Evolutionary conservation across 1,140 invertebrate genomes (phyloP), one percentile per base, ranked within the genome.

Genomic region (Panonychus citri): DNA sequence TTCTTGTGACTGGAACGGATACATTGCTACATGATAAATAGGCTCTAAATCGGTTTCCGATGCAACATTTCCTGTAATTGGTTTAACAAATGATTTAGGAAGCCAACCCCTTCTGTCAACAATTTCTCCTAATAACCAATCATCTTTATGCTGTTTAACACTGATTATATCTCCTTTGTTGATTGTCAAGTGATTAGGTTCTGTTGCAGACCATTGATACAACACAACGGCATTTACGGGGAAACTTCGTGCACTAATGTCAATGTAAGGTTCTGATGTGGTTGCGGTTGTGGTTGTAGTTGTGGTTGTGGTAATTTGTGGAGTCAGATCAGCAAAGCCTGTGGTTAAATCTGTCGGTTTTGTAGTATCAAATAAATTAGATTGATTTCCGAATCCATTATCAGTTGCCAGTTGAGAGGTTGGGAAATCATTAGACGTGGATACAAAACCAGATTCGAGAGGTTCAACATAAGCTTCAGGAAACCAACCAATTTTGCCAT

Each of bases 11-110:
- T 81, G 65, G 59, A 76, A 78, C 28, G 65, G 64, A 64, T 73
- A 78, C 57, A 75, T 66, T 40, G 85, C 79, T 52, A 88, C 77
- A 67, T 87, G 90, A 70, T 82, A 85, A 65, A 84, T 82, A 62
- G 57, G 51, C 12, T 51, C 49, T 17, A 24, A 30, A 15, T 51
- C 49, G 8, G 17, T 51, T 25, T 54, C 54, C 25, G 28, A 46
- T 15, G 37, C 21, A 46, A 46, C 27, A 51, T 43, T 48, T 58
- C 37, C 50, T 10, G 25, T 26, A 17, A 19, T 24, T n/a, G 43
- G 43, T 24, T 46, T 50, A 8, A 81, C 79, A 65, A 80, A 81
- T 3, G 77, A 77, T 62, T 79, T 80, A 0, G 79, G 80, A 63
- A 83, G 81, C 80, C 80, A 83, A 25, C 81, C 81, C 61, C 57